Conservation (phyloP, 2,888 invertebrate genomes). For the Agriopis leucophaearia region DNA sequence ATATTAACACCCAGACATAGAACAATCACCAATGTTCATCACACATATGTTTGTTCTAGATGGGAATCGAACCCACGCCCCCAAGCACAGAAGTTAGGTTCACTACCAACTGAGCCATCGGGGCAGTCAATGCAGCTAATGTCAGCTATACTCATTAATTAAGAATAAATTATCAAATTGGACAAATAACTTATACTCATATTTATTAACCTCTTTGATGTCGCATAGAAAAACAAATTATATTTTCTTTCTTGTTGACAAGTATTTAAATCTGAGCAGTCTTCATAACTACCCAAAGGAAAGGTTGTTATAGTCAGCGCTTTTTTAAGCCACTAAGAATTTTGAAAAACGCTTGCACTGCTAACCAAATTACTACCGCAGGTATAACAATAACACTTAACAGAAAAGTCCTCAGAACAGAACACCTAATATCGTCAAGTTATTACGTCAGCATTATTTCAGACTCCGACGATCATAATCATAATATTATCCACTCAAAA, state of each 20-base stretch:
- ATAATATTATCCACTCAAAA: slow-evolving; percentile 66
- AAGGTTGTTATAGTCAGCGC: background rate
- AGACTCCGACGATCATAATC: slow-evolving; percentile 63
- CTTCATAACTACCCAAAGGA: background rate
- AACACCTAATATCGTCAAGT: slow-evolving; percentile 41
- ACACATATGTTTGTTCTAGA: too few relatives aligned
- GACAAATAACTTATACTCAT: too few relatives aligned
- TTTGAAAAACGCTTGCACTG: slow-evolving; percentile 2
- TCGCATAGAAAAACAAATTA: background rate
- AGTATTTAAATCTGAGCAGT: background rate
- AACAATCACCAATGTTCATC: too few relatives aligned
- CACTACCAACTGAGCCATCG: too few relatives aligned
- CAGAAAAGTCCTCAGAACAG: slow-evolving; percentile 29
- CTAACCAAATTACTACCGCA: slow-evolving; percentile 17
- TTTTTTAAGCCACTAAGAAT: slow-evolving; percentile 9
- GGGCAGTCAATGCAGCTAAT: too few relatives aligned
- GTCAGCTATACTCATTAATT: too few relatives aligned
- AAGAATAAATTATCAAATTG: too few relatives aligned
- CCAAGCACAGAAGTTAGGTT: too few relatives aligned
- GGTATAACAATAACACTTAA: slow-evolving; percentile 31
- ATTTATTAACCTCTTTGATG: too few relatives aligned
- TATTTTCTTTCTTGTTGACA: background rate
- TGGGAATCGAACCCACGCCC: too few relatives aligned
- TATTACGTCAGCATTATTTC: slow-evolving; percentile 54
- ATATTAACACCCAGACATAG: too few relatives aligned